phyloP scores from a whole-genome alignment of 2,888 invertebrate genomes.

The Colostygia pectinataria region DNA sequence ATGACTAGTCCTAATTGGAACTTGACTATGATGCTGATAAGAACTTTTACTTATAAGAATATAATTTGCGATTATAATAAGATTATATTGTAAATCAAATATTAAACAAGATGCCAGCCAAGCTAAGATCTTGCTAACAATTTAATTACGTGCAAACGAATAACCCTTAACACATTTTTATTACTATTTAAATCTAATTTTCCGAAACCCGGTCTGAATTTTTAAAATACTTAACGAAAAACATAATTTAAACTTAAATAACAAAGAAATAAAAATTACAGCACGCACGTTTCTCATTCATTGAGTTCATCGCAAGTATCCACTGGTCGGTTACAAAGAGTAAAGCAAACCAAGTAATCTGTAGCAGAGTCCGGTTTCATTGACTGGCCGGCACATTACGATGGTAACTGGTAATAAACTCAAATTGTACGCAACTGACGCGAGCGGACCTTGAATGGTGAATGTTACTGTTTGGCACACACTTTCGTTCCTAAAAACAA shows the following conservation, averaged over 20 bases:
- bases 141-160: too few relatives aligned
- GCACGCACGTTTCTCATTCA: too few relatives aligned
- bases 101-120: too few relatives aligned
- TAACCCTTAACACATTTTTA: too few relatives aligned
- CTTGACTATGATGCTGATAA: conserved; percentile 6
- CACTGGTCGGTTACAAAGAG: conserved; percentile 2
- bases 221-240: too few relatives aligned
- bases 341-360: conserved; percentile 15
- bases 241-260: too few relatives aligned
- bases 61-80: not conserved
- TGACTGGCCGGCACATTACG: conserved; percentile 24
- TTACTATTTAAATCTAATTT: too few relatives aligned
- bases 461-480: conserved; percentile 17
- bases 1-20: conserved; percentile 11
- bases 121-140: too few relatives aligned
- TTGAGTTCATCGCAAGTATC: conserved; percentile 12
- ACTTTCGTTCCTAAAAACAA: not conserved
- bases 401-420: conserved; percentile 27
- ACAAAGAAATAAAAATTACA: too few relatives aligned
- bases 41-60: conserved; percentile 7
- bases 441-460: conserved; percentile 25
- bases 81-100: too few relatives aligned
- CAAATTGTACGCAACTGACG: conserved; percentile 24
- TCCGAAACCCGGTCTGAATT: too few relatives aligned
- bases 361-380: conserved; percentile 29